A percentile compares a stretch with the other conserved stretches of the same genome.
Conservation (phyloP, 2,113 vertebrate species). For the Oreochromis niloticus region DNA sequence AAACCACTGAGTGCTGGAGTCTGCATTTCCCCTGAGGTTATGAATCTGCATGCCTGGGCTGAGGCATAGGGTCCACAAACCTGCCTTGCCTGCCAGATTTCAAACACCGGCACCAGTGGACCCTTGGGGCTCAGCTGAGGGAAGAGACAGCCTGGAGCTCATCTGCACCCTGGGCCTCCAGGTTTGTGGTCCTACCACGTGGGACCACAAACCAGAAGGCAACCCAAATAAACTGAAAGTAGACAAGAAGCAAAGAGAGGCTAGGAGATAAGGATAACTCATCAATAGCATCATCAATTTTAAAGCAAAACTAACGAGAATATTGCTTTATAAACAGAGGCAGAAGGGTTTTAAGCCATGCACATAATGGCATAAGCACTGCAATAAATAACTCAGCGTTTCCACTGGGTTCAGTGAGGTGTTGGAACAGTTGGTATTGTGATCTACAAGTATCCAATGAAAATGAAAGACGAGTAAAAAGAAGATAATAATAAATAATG, state of each 20-base stretch:
- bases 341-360: neutral
- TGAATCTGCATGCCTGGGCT: conserved; percentile 44
- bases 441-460: neutral
- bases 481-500: neutral
- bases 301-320: neutral
- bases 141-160: conserved; percentile 21
- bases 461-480: neutral
- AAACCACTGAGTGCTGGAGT: conserved; percentile 32
- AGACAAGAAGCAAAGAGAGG: neutral
- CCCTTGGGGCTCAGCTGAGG: conserved; percentile 26
- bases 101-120: conserved; percentile 28
- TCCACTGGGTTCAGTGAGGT: neutral
- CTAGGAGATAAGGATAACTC: neutral
- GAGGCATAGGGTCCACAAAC: conserved; percentile 23
- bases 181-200: neutral
- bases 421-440: neutral
- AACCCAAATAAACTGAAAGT: conserved; percentile 10
- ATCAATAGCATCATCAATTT: neutral
- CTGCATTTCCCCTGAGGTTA: conserved; percentile 21
- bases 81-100: conserved; percentile 26
- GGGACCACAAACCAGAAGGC: conserved; percentile 34
- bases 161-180: neutral
- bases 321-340: neutral
- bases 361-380: neutral
- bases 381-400: neutral